Evolutionary conservation across 2,113 vertebrate genomes (phyloP).

Genomic region (Uropsilus gracilis): DNA sequence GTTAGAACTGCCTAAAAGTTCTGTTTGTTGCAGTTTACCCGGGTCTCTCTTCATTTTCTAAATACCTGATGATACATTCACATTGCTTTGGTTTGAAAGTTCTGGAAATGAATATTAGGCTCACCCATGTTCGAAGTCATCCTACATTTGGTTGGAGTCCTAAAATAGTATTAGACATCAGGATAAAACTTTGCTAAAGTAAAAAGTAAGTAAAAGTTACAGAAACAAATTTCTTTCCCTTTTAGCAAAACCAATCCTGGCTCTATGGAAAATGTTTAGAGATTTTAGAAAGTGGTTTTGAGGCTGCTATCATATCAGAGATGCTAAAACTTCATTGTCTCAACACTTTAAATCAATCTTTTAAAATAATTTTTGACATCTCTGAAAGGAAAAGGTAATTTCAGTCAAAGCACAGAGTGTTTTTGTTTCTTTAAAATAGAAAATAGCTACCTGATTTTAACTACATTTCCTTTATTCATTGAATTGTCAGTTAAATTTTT

Average conservation of each 20-base stretch:
- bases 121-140: not conserved
- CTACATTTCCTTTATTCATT: too few relatives aligned
- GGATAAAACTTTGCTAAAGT: not conserved
- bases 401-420: constrained; percentile 9
- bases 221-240: constrained; percentile 15
- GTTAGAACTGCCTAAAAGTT: not conserved
- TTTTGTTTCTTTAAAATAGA: constrained; percentile 20
- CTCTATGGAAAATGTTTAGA: not conserved
- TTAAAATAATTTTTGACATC: constrained; percentile 21
- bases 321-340: constrained; percentile 19
- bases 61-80: not conserved
- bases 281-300: not conserved
- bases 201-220: not conserved
- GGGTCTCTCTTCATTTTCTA: constrained; percentile 4
- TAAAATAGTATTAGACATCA: not conserved
- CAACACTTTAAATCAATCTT: constrained; percentile 6
- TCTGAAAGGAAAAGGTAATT: constrained; percentile 13
- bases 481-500: too few relatives aligned
- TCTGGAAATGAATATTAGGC: not conserved
- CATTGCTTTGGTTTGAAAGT: constrained; percentile 6
- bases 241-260: not conserved
- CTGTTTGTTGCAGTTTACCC: not conserved
- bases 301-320: not conserved
- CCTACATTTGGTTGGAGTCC: not conserved
- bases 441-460: not conserved